Evolutionary conservation across 2,113 vertebrate genomes (phyloP), one percentile per base, ranked within the genome.

Genomic region (Canis aureus): DNA sequence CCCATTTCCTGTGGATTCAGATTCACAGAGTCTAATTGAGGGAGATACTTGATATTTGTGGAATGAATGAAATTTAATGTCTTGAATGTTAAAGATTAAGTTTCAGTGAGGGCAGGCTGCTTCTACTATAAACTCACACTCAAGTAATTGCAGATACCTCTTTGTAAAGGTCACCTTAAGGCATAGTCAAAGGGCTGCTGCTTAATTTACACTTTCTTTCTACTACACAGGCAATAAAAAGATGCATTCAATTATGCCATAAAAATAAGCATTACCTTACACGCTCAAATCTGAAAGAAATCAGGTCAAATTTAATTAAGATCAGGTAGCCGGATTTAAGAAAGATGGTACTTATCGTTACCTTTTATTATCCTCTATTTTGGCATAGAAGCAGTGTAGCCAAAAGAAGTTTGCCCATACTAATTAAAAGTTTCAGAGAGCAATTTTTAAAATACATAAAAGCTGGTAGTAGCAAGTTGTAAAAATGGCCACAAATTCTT

Each of bases 301-400:
- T 49, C 55, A 73, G 62, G 49, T 19, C 43, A 83, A 55, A 74
- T 76, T 71, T 90, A 90, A 82, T 53, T 15, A 79, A n/a, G 27
- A 87, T 69, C 22, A 59, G 23, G 29, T 67, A 82, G 49, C 23
- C 53, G 25, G 12, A 55, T 83, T 78, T 25, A 27, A 17, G 55
- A 89, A 22, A 89, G 78, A 89, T 29, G 9, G 49, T 83, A 74
- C 29, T 76, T 82, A 62, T 60, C 22, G 59, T 62, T 86, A 35
- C 19, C 59, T 92, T 94, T 64, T 82, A 78, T 88, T 55, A 79
- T 84, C 25, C 12, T 88, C 23, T 81, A 71, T 91, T 91, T 93
- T 91, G 23, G 43, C 27, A 91, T 57, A 91, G 29, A 93, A 97
- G 92, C 20, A 79, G 62, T 11, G 5, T 71, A 73, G n/a, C 66